Evolutionary conservation across 2,888 invertebrate species (phyloP).

Genomic region (Drosophila mimica): DNA sequence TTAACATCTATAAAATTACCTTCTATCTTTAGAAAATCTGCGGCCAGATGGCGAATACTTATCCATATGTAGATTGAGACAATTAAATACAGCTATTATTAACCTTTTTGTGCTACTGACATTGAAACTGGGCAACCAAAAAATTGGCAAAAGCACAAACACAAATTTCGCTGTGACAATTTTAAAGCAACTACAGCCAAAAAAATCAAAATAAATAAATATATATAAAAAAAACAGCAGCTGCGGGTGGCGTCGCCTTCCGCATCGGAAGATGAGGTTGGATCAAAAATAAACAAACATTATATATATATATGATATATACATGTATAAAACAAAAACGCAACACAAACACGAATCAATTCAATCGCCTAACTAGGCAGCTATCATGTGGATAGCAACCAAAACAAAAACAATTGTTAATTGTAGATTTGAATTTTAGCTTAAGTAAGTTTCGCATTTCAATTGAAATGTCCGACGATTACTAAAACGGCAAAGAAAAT

Average conservation of each 20-base stretch:
- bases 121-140: slow-evolving; percentile 71
- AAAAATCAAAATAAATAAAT: slow-evolving; percentile 17
- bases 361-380: slow-evolving; percentile 29
- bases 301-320: slow-evolving; percentile 11
- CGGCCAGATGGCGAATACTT: slow-evolving; percentile 1
- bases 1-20: background rate
- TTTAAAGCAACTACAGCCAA: slow-evolving; percentile 36
- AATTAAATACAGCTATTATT: slow-evolving; percentile 52
- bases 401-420: slow-evolving; percentile 21
- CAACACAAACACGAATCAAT: slow-evolving; percentile 19
- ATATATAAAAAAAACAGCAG: slow-evolving; percentile 16
- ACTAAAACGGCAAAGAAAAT: slow-evolving; percentile 43
- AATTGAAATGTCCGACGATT: slow-evolving; percentile 59
- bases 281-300: slow-evolving; percentile 36
- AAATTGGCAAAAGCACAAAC: slow-evolving; percentile 4
- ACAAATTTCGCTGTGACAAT: slow-evolving; percentile 66
- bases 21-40: background rate
- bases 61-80: slow-evolving; percentile 10
- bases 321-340: slow-evolving; percentile 27
- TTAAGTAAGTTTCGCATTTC: slow-evolving; percentile 61
- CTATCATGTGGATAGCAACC: slow-evolving; percentile 16
- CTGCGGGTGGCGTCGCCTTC: slow-evolving; percentile 64
- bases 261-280: slow-evolving; percentile 74
- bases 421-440: slow-evolving; percentile 36
- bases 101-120: slow-evolving; percentile 70